A percentile compares a stretch with the other conserved stretches of the same genome.
Evolutionary conservation across 2,113 vertebrate species (phyloP).

Genomic region (Barnardius zonarius): DNA sequence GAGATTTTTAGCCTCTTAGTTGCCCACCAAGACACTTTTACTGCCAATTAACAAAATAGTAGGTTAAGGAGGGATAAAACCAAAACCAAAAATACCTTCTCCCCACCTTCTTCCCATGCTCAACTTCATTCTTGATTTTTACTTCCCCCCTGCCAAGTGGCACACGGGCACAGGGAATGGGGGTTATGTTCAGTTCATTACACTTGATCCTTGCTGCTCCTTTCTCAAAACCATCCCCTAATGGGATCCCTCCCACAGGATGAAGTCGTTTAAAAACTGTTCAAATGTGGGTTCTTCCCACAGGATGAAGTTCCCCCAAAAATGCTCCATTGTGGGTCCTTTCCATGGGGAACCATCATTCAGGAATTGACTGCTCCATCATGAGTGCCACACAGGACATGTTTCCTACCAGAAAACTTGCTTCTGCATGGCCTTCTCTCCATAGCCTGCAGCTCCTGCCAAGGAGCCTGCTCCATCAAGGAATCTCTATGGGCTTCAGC

Average conservation of each 20-base stretch:
- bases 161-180: neutral
- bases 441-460: neutral
- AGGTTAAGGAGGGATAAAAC: neutral
- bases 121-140: neutral
- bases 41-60: neutral
- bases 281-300: neutral
- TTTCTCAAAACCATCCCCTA: neutral
- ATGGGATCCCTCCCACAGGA: neutral
- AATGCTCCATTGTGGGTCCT: neutral
- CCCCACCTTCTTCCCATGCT: neutral
- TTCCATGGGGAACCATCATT: neutral
- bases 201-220: neutral
- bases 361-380: neutral
- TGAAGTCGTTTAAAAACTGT: neutral
- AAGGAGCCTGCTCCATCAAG: accelerated
- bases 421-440: neutral
- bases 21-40: neutral
- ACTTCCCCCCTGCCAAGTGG: neutral
- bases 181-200: neutral
- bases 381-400: neutral
- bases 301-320: neutral
- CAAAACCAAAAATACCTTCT: neutral
- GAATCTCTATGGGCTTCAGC: neutral
- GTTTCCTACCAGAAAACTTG: neutral
- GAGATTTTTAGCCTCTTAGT: neutral